Conservation (phyloP, 2,113 vertebrate species). For the Thinocorus orbignyianus region DNA sequence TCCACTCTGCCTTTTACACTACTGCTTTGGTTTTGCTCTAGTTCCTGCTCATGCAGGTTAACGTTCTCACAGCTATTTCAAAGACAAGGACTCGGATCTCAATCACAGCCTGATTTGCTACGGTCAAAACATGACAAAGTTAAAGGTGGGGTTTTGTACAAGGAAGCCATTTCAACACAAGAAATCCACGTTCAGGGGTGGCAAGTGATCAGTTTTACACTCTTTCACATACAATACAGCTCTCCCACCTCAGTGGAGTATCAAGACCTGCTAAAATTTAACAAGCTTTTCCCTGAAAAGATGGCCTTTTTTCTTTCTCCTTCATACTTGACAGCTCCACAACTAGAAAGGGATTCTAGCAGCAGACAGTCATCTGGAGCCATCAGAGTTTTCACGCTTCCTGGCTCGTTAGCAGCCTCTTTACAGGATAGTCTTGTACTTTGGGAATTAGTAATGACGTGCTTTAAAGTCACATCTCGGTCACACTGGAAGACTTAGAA, state of each 20-base stretch:
- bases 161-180: neutral
- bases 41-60: neutral
- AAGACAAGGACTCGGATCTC: neutral
- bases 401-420: neutral
- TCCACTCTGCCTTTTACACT: neutral
- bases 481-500: neutral
- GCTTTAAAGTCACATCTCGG: neutral
- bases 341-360: neutral
- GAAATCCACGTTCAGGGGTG: neutral
- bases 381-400: neutral
- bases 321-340: neutral
- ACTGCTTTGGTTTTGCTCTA: neutral
- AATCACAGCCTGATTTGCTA: neutral
- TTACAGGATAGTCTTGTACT: neutral
- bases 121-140: neutral
- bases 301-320: neutral
- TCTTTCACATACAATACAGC: neutral
- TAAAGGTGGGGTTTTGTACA: neutral
- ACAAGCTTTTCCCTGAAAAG: neutral
- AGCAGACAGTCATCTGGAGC: neutral
- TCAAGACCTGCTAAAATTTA: neutral
- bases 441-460: neutral
- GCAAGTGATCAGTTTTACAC: neutral
- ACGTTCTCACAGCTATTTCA: neutral
- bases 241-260: neutral